Evolutionary conservation across 1,140 invertebrate genomes (phyloP).

Genomic region (Trichonephila inaurata): DNA sequence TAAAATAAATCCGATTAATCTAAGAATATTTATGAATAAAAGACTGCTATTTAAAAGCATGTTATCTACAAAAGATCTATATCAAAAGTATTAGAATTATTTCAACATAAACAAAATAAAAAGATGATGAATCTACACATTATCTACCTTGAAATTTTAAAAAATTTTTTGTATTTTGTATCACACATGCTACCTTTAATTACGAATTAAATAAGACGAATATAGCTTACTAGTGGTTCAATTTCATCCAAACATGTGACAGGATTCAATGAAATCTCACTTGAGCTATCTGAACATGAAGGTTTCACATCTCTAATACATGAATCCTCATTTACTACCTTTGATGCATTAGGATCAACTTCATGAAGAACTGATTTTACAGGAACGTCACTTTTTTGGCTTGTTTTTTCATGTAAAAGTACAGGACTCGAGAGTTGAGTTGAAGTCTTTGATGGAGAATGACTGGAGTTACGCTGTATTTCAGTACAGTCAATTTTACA

Average conservation of each 20-base stretch:
- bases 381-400: background rate
- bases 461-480: background rate
- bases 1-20: too few species aligned
- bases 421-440: background rate
- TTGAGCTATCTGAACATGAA: background rate
- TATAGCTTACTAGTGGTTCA: constrained; percentile 37
- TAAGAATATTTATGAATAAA: too few species aligned
- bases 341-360: background rate
- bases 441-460: background rate
- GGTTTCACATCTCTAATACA: background rate
- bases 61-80: too few species aligned
- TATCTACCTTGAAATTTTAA: too few species aligned
- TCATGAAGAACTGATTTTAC: background rate
- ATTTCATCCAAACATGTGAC: constrained; percentile 36
- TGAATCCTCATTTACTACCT: background rate
- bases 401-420: background rate
- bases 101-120: too few species aligned
- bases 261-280: background rate
- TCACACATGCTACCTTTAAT: too few species aligned
- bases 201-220: background rate
- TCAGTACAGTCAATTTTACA: background rate
- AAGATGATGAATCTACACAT: too few species aligned
- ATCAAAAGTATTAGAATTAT: too few species aligned
- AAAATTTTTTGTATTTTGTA: too few species aligned
- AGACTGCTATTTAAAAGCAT: too few species aligned